Percentiles rank a stretch among this genome's conserved stretches.
These are phyloP conservation scores for Daktulosphaira vitifoliae DNA, from an alignment of 1,140 invertebrate genomes.

Conservation along the genomic window DNA sequence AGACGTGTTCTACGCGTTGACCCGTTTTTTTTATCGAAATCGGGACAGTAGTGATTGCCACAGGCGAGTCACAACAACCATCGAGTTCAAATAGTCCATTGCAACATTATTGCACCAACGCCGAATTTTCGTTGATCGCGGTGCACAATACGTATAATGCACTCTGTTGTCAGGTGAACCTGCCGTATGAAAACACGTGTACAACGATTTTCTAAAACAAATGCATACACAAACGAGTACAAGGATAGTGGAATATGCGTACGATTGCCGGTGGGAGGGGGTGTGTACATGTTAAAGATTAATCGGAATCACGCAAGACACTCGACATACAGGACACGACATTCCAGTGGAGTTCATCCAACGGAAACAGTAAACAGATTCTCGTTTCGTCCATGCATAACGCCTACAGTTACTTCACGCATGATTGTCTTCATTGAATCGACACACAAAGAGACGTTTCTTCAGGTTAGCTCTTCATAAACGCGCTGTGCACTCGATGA, in stretches of 20 bases:
- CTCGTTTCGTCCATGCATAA: constrained; percentile 30
- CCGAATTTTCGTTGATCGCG: too few species aligned
- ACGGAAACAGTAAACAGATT: constrained; percentile 31
- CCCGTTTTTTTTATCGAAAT: too few species aligned
- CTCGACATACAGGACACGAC: background rate
- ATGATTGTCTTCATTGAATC: constrained; percentile 21
- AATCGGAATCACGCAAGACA: constrained; percentile 31
- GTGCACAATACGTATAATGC: too few species aligned
- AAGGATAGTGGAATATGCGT: background rate
- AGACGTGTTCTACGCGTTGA: too few species aligned
- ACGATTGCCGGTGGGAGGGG: background rate
- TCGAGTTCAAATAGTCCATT: too few species aligned
- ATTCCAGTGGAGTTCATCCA: constrained; percentile 31
- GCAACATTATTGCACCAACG: too few species aligned
- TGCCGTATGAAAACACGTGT: too few species aligned
- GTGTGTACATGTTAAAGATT: constrained; percentile 14
- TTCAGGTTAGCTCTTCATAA: background rate
- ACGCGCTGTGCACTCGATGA: too few species aligned
- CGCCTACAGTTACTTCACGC: constrained; percentile 31
- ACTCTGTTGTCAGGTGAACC: too few species aligned
- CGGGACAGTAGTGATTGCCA: too few species aligned
- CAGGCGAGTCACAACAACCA: too few species aligned
- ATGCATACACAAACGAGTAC: background rate
- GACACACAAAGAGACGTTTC: constrained; percentile 13
- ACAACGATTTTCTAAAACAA: too few species aligned